Evolutionary conservation across 2,113 vertebrate species (phyloP).

Genomic region (Oncorhynchus gorbuscha): DNA sequence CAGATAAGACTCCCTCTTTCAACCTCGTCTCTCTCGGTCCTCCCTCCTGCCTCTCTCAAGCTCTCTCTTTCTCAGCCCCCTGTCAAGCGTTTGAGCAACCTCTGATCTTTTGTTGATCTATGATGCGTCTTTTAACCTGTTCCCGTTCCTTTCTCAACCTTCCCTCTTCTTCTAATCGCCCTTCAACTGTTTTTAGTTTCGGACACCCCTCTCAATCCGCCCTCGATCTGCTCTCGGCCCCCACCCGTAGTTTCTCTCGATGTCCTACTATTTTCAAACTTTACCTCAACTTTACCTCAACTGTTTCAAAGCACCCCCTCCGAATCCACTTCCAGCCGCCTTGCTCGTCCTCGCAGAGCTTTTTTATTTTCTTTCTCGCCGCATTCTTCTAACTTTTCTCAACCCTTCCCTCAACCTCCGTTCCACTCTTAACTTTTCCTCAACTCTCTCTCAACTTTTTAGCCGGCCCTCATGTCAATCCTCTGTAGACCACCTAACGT

Average conservation of each 20-base stretch:
- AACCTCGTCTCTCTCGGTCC: constrained; percentile 15
- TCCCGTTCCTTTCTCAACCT: constrained; percentile 40
- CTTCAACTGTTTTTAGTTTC: neutral
- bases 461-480: too few relatives aligned
- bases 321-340: neutral
- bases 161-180: constrained; percentile 1
- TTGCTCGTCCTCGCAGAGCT: constrained; percentile 13
- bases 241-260: too few relatives aligned
- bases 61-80: constrained; percentile 7
- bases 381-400: neutral
- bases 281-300: neutral
- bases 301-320: neutral
- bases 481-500: too few relatives aligned
- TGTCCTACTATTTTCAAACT: too few relatives aligned
- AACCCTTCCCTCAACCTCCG: neutral
- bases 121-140: constrained; percentile 45
- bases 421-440: neutral
- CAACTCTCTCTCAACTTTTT: neutral
- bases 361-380: neutral
- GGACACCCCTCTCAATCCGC: neutral
- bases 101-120: constrained; percentile 22
- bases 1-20: constrained; percentile 62
- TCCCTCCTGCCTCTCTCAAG: neutral
- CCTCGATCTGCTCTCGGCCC: neutral
- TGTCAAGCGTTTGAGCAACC: constrained; percentile 39